Percentiles rank a stretch among this genome's conserved stretches.
phyloP scores from a whole-genome alignment of 2,888 invertebrate genomes.

The Spisula solida region DNA sequence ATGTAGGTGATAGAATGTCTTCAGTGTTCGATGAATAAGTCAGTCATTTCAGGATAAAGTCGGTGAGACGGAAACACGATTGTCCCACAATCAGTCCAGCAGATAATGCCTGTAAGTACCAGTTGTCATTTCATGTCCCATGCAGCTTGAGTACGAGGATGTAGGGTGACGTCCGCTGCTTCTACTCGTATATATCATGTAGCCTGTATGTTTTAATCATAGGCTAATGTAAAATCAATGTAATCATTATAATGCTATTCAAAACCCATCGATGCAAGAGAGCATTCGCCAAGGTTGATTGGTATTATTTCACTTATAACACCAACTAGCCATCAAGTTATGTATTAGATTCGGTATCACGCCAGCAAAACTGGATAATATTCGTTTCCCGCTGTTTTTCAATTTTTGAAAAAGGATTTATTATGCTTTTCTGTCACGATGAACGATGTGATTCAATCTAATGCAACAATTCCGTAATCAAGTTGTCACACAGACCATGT shows the following conservation, averaged over 20 bases:
- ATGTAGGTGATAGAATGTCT: too few relatives aligned
- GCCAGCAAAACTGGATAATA: constrained; percentile 1
- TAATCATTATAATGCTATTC: not conserved
- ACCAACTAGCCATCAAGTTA: not conserved
- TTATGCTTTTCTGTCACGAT: constrained; percentile 8
- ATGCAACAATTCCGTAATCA: constrained; percentile 4
- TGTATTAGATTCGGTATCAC: not conserved
- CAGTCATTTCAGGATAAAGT: too few relatives aligned
- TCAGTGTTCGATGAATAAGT: too few relatives aligned
- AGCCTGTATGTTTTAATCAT: too few relatives aligned
- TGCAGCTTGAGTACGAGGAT: too few relatives aligned
- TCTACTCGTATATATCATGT: too few relatives aligned
- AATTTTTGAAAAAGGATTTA: constrained; percentile 9
- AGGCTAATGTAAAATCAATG: constrained; percentile 3
- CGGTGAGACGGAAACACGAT: too few relatives aligned
- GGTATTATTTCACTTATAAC: not conserved
- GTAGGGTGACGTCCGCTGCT: too few relatives aligned
- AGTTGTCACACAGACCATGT: not conserved
- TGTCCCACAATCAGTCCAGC: too few relatives aligned
- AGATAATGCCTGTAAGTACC: too few relatives aligned
- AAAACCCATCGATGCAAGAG: not conserved
- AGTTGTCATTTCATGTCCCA: too few relatives aligned
- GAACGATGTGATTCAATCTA: not conserved
- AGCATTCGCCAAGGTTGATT: not conserved
- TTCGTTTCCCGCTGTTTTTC: not conserved